Percentiles rank a stretch among this genome's conserved stretches.
These are phyloP conservation scores for Tipula unca DNA, from an alignment of 2,888 invertebrate genomes.

Conservation along the genomic window DNA sequence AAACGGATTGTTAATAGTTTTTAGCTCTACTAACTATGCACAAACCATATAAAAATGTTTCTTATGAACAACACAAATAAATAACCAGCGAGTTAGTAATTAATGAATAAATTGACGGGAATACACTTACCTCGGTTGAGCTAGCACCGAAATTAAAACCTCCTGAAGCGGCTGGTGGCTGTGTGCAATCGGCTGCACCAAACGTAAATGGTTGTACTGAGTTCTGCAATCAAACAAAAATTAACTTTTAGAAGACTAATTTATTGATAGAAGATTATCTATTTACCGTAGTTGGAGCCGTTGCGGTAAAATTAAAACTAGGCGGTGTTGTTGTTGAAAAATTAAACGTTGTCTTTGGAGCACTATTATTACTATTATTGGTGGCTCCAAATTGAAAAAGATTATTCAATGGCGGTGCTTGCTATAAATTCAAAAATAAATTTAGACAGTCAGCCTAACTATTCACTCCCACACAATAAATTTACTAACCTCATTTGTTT, in stretches of 20 bases:
- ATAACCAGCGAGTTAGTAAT: background rate
- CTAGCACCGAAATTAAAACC: background rate
- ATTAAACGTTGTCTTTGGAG: constrained; percentile 19
- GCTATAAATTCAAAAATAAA: background rate
- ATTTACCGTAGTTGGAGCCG: background rate
- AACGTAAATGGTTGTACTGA: constrained; percentile 16
- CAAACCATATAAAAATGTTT: background rate
- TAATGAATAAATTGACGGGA: constrained; percentile 25
- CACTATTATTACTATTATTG: constrained; percentile 21
- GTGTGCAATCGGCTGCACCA: background rate
- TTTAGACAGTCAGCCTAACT: background rate
- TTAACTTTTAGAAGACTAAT: background rate
- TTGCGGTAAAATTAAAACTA: constrained; percentile 21
- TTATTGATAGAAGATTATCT: background rate
- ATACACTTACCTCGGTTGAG: constrained; percentile 25
- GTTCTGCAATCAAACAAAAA: background rate
- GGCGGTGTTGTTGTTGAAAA: constrained; percentile 21
- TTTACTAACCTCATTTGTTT: background rate
- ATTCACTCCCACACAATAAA: background rate
- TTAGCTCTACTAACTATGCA: background rate
- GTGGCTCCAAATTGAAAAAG: constrained; percentile 22
- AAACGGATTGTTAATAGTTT: background rate
- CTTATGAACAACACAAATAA: background rate
- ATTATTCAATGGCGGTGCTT: constrained; percentile 2
- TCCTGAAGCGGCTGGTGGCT: background rate